These are phyloP conservation scores for Abscondita cerata DNA, from an alignment of 2,888 invertebrate species.

Conservation along the genomic window DNA sequence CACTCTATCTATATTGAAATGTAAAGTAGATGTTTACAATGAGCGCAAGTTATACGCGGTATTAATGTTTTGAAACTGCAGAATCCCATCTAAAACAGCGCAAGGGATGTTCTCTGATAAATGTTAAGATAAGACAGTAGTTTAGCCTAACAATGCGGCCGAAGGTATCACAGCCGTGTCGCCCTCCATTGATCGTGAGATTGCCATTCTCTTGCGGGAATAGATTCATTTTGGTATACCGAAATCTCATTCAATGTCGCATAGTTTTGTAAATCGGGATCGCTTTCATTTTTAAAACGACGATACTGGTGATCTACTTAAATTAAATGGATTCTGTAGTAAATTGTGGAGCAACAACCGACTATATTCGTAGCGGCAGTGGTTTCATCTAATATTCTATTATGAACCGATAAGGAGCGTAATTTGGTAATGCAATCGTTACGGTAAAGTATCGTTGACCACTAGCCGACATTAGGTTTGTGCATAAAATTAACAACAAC, in stretches of 20 bases:
- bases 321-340: too few species aligned
- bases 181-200: slow-evolving; percentile 56
- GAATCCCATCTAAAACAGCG: slow-evolving; percentile 26
- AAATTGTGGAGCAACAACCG: too few species aligned
- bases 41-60: not conserved
- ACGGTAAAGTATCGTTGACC: too few species aligned
- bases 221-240: slow-evolving; percentile 59
- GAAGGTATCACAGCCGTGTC: slow-evolving; percentile 52
- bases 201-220: slow-evolving; percentile 56
- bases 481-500: too few species aligned
- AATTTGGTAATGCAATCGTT: too few species aligned
- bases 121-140: slow-evolving; percentile 56
- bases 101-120: slow-evolving; percentile 50
- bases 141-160: slow-evolving; percentile 58
- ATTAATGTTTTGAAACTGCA: slow-evolving; percentile 17
- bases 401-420: too few species aligned
- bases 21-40: too few species aligned
- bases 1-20: too few species aligned
- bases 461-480: too few species aligned
- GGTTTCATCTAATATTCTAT: not conserved
- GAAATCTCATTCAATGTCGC: slow-evolving; percentile 44
- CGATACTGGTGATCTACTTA: not conserved
- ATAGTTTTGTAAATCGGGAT: slow-evolving; percentile 32
- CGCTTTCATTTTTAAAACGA: slow-evolving; percentile 10
- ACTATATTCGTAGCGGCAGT: not conserved